A percentile compares a stretch with the other conserved stretches of the same genome.
These are phyloP conservation scores for Acleris holmiana DNA, from an alignment of 2,888 invertebrate genomes.

Conservation along the genomic window DNA sequence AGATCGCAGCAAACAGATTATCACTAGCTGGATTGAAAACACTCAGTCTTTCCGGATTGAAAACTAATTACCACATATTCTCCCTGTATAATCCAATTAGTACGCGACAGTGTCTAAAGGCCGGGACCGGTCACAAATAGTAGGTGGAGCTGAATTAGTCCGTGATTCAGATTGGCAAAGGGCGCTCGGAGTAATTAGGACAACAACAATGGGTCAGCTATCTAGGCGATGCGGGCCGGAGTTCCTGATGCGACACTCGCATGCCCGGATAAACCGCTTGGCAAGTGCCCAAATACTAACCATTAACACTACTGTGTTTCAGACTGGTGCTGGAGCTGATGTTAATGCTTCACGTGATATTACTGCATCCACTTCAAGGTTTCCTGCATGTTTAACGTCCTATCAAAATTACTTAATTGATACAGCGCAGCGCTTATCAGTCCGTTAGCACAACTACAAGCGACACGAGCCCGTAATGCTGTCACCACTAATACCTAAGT, in stretches of 20 bases:
- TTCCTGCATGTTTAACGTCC: no score
- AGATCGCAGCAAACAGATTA: neutral
- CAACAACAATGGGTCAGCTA: slow-evolving; percentile 61
- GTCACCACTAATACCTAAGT: slow-evolving; percentile 13
- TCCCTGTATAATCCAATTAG: slow-evolving; percentile 21
- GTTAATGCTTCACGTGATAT: slow-evolving; percentile 39
- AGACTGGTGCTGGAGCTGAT: slow-evolving; percentile 35
- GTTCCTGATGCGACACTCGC: slow-evolving; percentile 40
- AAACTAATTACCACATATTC: slow-evolving; percentile 11
- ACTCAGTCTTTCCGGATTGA: slow-evolving; percentile 12
- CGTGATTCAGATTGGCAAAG: slow-evolving; percentile 66
- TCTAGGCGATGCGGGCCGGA: slow-evolving; percentile 49
- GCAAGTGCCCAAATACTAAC: slow-evolving; percentile 51
- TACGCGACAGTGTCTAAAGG: slow-evolving; percentile 24
- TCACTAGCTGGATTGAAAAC: neutral
- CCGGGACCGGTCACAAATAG: slow-evolving; percentile 29
- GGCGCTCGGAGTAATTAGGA: slow-evolving; percentile 57
- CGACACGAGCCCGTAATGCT: slow-evolving; percentile 9
- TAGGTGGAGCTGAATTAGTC: slow-evolving; percentile 48
- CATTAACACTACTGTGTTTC: slow-evolving; percentile 40
- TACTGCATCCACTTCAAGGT: slow-evolving; percentile 17
- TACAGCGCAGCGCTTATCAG: no score
- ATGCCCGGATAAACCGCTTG: slow-evolving; percentile 48
- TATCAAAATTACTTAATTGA: no score
- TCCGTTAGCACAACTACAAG: neutral